phyloP scores from a whole-genome alignment of 2,888 invertebrate genomes.

The Drosophila kanekoi region DNA sequence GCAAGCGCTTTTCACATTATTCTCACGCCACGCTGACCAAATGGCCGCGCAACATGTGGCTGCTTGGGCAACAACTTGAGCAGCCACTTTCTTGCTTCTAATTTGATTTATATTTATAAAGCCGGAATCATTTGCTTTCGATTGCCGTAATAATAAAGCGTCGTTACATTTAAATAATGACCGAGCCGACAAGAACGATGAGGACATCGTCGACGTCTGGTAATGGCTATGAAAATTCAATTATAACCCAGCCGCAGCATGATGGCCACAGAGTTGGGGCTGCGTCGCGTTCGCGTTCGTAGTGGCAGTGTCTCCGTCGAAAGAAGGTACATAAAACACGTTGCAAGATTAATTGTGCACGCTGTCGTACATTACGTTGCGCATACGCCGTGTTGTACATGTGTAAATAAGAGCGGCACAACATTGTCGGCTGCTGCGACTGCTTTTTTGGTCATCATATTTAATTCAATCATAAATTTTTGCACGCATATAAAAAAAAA shows the following conservation, averaged over 20 bases:
- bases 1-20: constrained; percentile 46
- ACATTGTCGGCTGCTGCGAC: constrained; percentile 55
- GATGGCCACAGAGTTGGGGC: constrained; percentile 61
- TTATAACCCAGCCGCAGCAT: constrained; percentile 78
- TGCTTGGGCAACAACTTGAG: constrained; percentile 7
- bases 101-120: constrained; percentile 82
- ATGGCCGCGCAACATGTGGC: constrained; percentile 79
- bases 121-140: constrained; percentile 80
- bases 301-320: constrained; percentile 20
- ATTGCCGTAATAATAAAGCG: constrained; percentile 79
- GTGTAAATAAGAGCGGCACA: constrained; percentile 69
- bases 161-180: constrained; percentile 82
- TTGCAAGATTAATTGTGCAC: constrained; percentile 79
- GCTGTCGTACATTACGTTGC: constrained; percentile 76
- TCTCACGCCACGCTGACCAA: constrained; percentile 60
- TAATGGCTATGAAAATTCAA: constrained; percentile 81
- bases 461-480: constrained; percentile 81
- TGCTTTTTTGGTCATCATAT: constrained; percentile 81
- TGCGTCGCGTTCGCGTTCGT: neutral
- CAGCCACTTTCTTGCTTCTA: constrained; percentile 52
- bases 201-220: constrained; percentile 52
- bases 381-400: constrained; percentile 79
- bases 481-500: constrained; percentile 77
- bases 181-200: constrained; percentile 54
- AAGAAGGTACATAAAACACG: constrained; percentile 72